A percentile compares a stretch with the other conserved stretches of the same genome.
Conservation (phyloP, 2,888 invertebrate genomes). For the Xylophagus ater region DNA sequence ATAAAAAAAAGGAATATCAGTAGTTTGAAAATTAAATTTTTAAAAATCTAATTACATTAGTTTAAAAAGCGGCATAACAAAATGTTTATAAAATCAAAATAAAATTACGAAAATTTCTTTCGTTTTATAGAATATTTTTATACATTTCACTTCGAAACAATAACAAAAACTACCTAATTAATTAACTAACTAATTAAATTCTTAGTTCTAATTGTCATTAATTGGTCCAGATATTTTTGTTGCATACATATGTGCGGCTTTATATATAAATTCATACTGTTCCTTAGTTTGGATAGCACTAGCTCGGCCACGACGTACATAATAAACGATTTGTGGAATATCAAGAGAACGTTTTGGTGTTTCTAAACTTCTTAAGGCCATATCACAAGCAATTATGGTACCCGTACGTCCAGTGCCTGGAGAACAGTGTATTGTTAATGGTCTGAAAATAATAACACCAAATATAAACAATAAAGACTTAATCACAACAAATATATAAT, state of each 20-base stretch:
- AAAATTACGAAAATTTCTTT: not conserved
- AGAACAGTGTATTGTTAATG: conserved; percentile 75
- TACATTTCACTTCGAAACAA: not conserved
- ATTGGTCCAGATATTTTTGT: conserved; percentile 68
- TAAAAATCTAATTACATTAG: too few species aligned
- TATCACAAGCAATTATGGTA: conserved; percentile 74
- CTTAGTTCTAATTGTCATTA: conserved; percentile 41
- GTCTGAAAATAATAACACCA: conserved; percentile 44
- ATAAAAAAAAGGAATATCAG: conserved; percentile 10
- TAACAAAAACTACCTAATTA: not conserved
- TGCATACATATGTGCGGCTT: conserved; percentile 76
- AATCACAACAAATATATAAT: too few species aligned
- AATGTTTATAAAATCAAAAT: not conserved
- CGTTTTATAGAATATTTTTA: not conserved
- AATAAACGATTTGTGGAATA: conserved; percentile 74
- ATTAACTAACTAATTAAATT: conserved; percentile 1
- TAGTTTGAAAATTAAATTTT: too few species aligned
- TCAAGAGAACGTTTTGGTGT: conserved; percentile 63
- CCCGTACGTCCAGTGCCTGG: conserved; percentile 86
- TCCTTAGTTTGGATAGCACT: conserved; percentile 84
- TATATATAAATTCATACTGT: conserved; percentile 86
- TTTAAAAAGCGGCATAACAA: conserved; percentile 1
- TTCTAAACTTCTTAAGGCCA: conserved; percentile 77
- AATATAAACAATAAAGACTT: too few species aligned
- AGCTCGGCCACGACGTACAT: conserved; percentile 74